Evolutionary conservation across 1,140 invertebrate genomes (phyloP).

Genomic region (Ostrea edulis): DNA sequence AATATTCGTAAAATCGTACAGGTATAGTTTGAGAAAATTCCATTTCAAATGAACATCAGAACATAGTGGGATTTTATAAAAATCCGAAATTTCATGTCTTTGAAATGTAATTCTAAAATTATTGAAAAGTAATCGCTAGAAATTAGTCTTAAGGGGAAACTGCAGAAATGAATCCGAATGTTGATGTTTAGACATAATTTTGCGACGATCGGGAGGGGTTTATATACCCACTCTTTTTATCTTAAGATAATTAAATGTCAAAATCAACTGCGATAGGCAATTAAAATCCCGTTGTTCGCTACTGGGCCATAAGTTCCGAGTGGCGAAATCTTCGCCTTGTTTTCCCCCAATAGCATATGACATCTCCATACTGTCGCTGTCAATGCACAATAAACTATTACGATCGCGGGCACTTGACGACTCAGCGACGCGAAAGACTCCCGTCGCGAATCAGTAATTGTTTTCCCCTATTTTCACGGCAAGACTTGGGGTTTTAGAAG

Average conservation of each 20-base stretch:
- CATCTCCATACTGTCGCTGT: conserved; percentile 1
- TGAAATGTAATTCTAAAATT: neutral
- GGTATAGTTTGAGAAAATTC: conserved; percentile 49
- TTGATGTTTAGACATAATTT: neutral
- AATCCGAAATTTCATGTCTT: neutral
- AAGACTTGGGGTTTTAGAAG: neutral
- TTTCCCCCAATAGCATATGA: neutral
- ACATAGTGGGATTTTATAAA: neutral
- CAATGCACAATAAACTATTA: neutral
- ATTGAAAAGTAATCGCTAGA: neutral
- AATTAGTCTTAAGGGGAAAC: neutral
- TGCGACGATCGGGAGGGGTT: neutral
- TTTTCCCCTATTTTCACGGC: neutral
- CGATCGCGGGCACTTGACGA: neutral
- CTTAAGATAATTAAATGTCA: conserved; percentile 39
- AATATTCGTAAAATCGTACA: conserved; percentile 64
- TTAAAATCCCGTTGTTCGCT: conserved; percentile 32
- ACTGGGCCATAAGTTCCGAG: neutral
- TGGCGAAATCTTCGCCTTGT: neutral
- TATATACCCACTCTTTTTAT: conserved; percentile 20
- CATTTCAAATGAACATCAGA: conserved; percentile 42
- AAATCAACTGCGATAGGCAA: conserved; percentile 39
- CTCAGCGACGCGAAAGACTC: neutral
- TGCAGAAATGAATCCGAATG: neutral
- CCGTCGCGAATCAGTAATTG: neutral